Base-by-base conservation (phyloP, 2,113 vertebrate genomes). In the Xerus inauris region DNA sequence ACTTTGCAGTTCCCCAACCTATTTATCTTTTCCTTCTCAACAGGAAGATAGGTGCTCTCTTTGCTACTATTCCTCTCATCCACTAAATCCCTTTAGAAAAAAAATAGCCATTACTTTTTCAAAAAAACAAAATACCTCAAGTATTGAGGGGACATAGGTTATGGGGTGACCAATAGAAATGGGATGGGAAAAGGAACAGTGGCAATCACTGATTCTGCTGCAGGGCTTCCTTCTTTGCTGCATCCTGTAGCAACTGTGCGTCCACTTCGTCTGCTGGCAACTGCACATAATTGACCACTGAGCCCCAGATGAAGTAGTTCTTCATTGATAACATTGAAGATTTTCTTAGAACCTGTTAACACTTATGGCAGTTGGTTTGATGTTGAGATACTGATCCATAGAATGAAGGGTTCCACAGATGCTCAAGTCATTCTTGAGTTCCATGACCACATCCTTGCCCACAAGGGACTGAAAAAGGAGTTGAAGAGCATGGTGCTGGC, bases 301-400 rank as follows among this genome's bases (percentile, higher is more conserved):
- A 99, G 40, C 99, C 99, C 2, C 99, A 99, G 98, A 99, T 99
- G 98, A 99, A 99, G 96, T 99, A 99, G 98, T 99, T 99, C 98
- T 99, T 99, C 98, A 99, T 99, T 0, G 99, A 99, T 93, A 99
- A 96, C 99, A 99, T 99, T 99, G 99, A 45, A 99, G 99, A 96
- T 99, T 95, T 99, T 99, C 97, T 99, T 99, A 62, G 99, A 99
- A 73, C 99, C 99, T 51, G 16, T 51, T 51, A 51, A 51, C 49
- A 51, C 49, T 51, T 3, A 51, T 51, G 49, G 14, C 49, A 51
- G 99, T 99, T 73, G 99, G 98, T 84, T 99, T 99, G 94, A 99
- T 99, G 97, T 99, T 99, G 98, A 99, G 98, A 96, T 99, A 99
- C 99, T 99, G 99, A 98, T 99, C 99, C 62, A 99, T 99, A 12